Evolutionary conservation across 2,113 vertebrate species (phyloP), one percentile per base, ranked within the genome.

Genomic region (Phyllostomus discolor): DNA sequence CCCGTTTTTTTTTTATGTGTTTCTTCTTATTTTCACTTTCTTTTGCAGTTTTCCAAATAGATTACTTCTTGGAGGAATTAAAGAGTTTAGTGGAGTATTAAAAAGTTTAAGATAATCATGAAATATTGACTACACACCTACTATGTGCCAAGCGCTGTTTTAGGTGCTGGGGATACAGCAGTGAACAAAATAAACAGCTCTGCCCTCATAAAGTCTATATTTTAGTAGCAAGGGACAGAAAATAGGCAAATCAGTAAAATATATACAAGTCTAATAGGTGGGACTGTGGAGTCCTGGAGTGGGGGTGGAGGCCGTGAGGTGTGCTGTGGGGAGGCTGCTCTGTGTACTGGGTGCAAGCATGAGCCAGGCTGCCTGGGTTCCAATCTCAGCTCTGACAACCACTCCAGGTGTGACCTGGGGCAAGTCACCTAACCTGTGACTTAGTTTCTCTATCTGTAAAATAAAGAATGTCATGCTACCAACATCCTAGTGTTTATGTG

Each of bases 11-110:
- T 31, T 35, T 24, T 33, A 26, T 46, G 24, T 59, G 28, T 75
- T 54, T 72, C 38, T 62, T 80, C 20, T 89, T 19, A 83, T 86
- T 88, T 95, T 78, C n/a, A 41, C 82, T 96, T 95, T 94, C 54
- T 41, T 67, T 62, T 81, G 20, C 15, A 54, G 26, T 57, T 83
- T 96, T 73, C 57, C 66, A 69, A 78, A n/a, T 31, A 96, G 38
- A 66, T 83, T 62, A n/a, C 41, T 84, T 95, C 62, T 64, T 92
- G 19, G 41, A 50, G 14, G 72, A 50, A 82, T 64, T 81, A 81
- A 70, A 70, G n/a, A 14, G 26, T 94, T 81, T 35, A 86, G 79
- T 66, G 54, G 14, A 14, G 8, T 38, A 67, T 26, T 41, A 38
- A 88, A 66, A 59, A 91, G 14, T 73, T 90, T 73, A 35, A 85